phyloP scores from a whole-genome alignment of 2,888 invertebrate species.

The Sarcophaga caerulescens region DNA sequence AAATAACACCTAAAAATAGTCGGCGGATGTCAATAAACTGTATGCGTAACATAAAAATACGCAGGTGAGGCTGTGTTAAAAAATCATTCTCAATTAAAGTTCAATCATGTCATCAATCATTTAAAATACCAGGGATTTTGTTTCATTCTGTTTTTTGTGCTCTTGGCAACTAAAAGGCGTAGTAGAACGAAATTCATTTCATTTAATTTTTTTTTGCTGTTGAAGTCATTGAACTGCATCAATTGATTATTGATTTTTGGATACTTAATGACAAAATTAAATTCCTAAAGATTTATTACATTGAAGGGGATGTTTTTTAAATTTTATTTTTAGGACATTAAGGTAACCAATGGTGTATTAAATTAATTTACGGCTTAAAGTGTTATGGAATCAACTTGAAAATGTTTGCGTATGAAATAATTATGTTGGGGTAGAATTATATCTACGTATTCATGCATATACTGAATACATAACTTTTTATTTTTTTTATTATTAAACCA shows the following conservation, averaged over 20 bases:
- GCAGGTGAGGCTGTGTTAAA: neutral
- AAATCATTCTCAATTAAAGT: slow-evolving; percentile 25
- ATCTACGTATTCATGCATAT: no score
- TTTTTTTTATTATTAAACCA: no score
- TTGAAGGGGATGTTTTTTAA: neutral
- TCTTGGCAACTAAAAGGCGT: neutral
- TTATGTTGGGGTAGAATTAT: no score
- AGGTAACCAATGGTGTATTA: neutral
- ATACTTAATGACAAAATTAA: neutral
- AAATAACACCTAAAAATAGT: neutral
- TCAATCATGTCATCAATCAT: slow-evolving; percentile 18
- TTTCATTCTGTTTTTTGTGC: neutral
- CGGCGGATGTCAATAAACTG: slow-evolving; percentile 1
- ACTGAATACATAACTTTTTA: no score
- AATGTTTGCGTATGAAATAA: no score
- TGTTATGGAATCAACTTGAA: no score
- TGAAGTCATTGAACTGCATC: neutral
- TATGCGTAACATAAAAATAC: neutral
- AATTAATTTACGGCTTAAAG: neutral
- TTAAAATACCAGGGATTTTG: neutral
- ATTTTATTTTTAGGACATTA: neutral
- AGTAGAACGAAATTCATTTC: neutral
- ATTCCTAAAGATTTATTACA: neutral
- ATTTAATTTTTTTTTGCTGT: neutral
- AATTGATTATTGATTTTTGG: neutral